Base-by-base conservation (phyloP, 2,888 invertebrate species). In the Parnassius orleans region DNA sequence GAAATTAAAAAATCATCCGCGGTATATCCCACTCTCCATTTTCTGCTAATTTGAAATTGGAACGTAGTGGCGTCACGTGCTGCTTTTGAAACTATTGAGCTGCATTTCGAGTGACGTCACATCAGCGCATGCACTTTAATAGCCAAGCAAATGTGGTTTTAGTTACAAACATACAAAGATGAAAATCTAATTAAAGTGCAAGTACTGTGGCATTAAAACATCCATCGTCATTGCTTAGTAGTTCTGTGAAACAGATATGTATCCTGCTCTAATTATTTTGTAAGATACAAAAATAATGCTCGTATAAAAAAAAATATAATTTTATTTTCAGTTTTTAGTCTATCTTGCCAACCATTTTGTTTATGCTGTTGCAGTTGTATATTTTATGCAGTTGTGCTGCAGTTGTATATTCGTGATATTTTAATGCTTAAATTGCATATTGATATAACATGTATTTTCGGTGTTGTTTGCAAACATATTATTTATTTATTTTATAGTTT, bases 221-320 rank as follows among this genome's bases (percentile, higher is more conserved):
- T 65, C 70, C 77, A 72, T 76, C 69, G 56, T 71, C 76, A 80
- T 76, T 72, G 83, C 83, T 81, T 82, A 69, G 69, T 63, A 69
- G 69, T 63, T 75, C 74, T 77, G 73, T 74, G 75, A 79, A 80
- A 77, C 78, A 77, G 79, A 75, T 72, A 78, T 69, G 69, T 80
- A 79, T 78, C 79, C 81, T 80, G 82, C 79, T 75, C 67, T 74
- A 71, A 69, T 64, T 67, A 68, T 70, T 67, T 65, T 68, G 61
- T 63, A 52, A 55, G 59, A 43, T 46, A n/a, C 46, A 47, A 47
- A 46, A 48, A 48, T 48, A 14, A 10, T 14, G 9, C 9, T 9
- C 9, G 7, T 48, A 48, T 48, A 14, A 14, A 14, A 14, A 43
- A 1, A 11, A 43, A 11, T 48, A 47, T 47, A 12, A 14, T 60